Conservation (phyloP, 30 jellyfish, hydroid and myxozoan genomes). For the Haliclystus octoradiatus region DNA sequence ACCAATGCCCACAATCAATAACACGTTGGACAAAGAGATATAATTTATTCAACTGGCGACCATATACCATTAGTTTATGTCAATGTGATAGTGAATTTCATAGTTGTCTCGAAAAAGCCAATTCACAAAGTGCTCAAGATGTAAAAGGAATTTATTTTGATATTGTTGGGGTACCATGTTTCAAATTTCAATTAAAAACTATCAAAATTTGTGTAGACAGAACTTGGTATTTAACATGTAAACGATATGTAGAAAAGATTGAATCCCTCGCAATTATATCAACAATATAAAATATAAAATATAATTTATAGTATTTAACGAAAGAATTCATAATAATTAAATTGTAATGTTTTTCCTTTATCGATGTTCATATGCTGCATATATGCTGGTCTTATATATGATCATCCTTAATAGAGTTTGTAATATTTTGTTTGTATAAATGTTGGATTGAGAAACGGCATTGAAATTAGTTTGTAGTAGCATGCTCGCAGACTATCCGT, state of each 20-base stretch:
- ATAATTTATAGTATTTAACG: no score
- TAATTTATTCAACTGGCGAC: conserved; percentile 74
- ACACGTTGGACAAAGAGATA: conserved; percentile 60
- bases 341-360: no score
- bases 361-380: no score
- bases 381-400: no score
- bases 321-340: no score
- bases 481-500: no score
- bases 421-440: no score
- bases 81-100: conserved; percentile 54
- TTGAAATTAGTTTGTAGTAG: no score
- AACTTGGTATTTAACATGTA: conserved; percentile 75
- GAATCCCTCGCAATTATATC: conserved; percentile 45
- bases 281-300: no score
- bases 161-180: conserved; percentile 77
- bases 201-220: conserved; percentile 47
- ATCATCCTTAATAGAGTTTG: no score
- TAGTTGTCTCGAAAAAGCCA: conserved; percentile 47
- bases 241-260: conserved; percentile 27
- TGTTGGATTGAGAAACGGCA: no score
- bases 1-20: conserved; percentile 56
- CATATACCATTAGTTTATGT: conserved; percentile 74
- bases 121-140: conserved; percentile 40
- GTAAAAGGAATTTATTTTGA: conserved; percentile 46
- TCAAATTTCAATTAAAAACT: conserved; percentile 31